Evolutionary conservation across 2,888 invertebrate species (phyloP), one percentile per base, ranked within the genome.

Genomic region (Cryptocheilus praepositus): DNA sequence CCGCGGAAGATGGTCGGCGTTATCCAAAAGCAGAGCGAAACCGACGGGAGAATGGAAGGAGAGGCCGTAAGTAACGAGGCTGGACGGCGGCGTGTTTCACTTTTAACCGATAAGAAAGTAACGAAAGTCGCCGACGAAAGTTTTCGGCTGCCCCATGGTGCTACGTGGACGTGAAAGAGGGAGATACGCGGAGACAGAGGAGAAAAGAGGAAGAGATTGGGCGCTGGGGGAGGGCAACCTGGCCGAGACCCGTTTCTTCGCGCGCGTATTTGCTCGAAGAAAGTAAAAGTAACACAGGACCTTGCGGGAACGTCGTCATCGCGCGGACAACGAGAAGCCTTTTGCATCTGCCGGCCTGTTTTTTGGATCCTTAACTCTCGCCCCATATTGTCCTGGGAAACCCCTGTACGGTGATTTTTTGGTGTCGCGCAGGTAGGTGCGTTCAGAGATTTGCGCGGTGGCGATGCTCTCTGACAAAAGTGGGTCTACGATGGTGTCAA

Each of bases 91-190:
- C 62, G 80, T 82, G 79, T 84, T 83, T 84, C 83, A 74, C 82
- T 84, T 81, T 83, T 81, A 81, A 76, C 81, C 79, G 82, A 82
- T 81, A 85, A 85, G 85, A 85, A 85, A 85, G 86, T 83, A 82
- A 85, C 78, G 85, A 86, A 86, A 86, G 86, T 85, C 68, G 66
- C 57, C 76, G 84, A 86, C 82, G 85, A 86, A 86, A 49, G 86
- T 85, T 86, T 85, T 81, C 63, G 71, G 75, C 36, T 36, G 36
- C 36, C 36, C 66, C 70, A 68, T 45, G 57, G 22, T 70, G 66
- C 28, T 25, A 58, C 46, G 43, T 46, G 60, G 28, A 55, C 8
- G 16, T 44, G 18, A 8, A 58, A 46, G 55, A 16, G 8, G 36
- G 16, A 49, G 25, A 19, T 25, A 15, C 53, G 22, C 21, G n/a